Evolutionary conservation across 2,797 vertebrate genomes (phyloP), one percentile per base, ranked within the genome.

Genomic region (Falco peregrinus): DNA sequence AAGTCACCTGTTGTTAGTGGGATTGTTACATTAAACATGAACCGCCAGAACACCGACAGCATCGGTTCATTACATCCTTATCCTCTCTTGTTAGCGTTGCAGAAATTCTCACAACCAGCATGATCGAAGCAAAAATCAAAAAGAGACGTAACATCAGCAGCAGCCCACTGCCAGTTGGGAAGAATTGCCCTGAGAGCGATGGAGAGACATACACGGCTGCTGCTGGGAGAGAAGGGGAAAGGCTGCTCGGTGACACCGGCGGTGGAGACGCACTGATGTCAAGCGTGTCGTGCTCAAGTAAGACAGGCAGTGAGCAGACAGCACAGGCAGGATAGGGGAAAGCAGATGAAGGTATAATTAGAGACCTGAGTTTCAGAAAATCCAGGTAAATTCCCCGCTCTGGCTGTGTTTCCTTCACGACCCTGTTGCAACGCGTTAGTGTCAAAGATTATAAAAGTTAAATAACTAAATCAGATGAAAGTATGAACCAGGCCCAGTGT

Each of bases 21-120:
- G 48, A 90, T 88, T 84, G 64, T 86, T 95, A 74, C 76, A 96
- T 95, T 93, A 97, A 92, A 91, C 70, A 96, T 95, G 95, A 97
- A 87, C 69, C 73, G 95, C 82, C 92, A 86, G 89, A 93, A 94
- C 76, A 83, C 5, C 78, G 86, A 94, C 50, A 97, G 24, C 85
- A 95, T 90, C 84, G 76, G 91, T 89, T 89, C 79, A 94, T 95
- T 96, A 95, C 97, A 95, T 89, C 68, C 81, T 96, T 93, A 82
- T 93, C 92, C 83, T 43, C 19, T 47, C 87, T 83, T 83, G 22
- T 71, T 90, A 90, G 59, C 91, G 61, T 76, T 77, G 33, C 39
- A 76, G 33, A 81, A 93, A 76, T 94, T 74, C 63, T 68, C 29
- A 35, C 31, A 54, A 95, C n/a, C 6, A 5, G 31, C 31, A 35